Evolutionary conservation across 2,888 invertebrate species (phyloP).

Genomic region (Torymus auratus): DNA sequence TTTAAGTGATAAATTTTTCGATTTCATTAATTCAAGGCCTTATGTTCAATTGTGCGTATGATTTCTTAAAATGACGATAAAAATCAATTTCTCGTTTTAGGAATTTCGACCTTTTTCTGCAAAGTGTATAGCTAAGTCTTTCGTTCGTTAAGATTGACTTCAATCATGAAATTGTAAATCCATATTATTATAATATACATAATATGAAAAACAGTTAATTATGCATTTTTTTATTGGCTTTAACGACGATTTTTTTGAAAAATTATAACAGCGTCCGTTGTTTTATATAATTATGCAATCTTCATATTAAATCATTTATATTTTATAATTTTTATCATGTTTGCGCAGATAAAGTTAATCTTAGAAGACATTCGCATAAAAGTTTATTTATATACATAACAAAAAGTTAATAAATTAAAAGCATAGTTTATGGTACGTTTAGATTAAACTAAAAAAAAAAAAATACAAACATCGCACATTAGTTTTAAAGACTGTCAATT

Average conservation of each 20-base stretch:
- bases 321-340: no score
- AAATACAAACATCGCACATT: no score
- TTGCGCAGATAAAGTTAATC: no score
- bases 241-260: no score
- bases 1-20: background rate
- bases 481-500: no score
- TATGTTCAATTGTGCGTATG: slow-evolving; percentile 23
- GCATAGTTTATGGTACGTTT: no score
- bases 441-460: no score
- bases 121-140: slow-evolving; percentile 34
- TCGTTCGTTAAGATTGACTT: slow-evolving; percentile 37
- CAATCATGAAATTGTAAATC: slow-evolving; percentile 57
- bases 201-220: slow-evolving; percentile 44
- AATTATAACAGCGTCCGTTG: background rate
- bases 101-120: slow-evolving; percentile 39
- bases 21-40: slow-evolving; percentile 22
- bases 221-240: slow-evolving; percentile 18
- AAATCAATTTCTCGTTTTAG: slow-evolving; percentile 38
- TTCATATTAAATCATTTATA: no score
- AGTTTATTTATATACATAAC: no score
- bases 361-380: no score
- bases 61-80: slow-evolving; percentile 31
- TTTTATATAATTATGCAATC: background rate
- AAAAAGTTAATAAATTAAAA: no score
- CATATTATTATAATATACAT: slow-evolving; percentile 57